phyloP scores from a whole-genome alignment of 2,113 vertebrate genomes.

The Raja brachyura region DNA sequence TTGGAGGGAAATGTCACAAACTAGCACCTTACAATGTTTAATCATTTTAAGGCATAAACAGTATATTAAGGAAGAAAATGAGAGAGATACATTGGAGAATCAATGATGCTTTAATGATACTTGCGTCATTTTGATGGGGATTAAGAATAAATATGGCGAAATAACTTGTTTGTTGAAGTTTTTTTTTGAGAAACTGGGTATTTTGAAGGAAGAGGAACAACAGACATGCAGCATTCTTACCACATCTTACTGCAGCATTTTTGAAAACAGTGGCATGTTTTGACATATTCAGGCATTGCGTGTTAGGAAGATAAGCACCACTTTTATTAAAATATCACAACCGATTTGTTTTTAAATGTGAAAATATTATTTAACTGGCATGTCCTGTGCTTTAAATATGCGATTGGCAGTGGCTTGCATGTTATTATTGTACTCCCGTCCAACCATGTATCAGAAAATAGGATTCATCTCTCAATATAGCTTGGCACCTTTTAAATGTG shows the following conservation, averaged over 20 bases:
- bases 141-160: neutral
- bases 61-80: neutral
- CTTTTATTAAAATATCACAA: neutral
- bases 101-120: neutral
- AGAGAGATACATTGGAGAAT: neutral
- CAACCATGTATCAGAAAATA: neutral
- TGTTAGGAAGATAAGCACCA: neutral
- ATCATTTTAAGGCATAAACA: neutral
- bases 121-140: neutral
- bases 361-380: neutral
- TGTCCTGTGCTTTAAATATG: neutral
- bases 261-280: neutral
- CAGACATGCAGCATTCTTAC: neutral
- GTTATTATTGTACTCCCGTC: neutral
- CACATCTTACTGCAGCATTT: neutral
- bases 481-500: neutral
- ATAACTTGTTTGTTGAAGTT: neutral
- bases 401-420: neutral
- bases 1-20: no score
- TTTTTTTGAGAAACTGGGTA: neutral
- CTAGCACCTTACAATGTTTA: neutral
- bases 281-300: neutral
- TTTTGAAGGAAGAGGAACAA: neutral
- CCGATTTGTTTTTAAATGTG: neutral
- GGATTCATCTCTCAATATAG: neutral